Conservation (phyloP, 64 coral and sea anemone genomes). For the Actinia equina region DNA sequence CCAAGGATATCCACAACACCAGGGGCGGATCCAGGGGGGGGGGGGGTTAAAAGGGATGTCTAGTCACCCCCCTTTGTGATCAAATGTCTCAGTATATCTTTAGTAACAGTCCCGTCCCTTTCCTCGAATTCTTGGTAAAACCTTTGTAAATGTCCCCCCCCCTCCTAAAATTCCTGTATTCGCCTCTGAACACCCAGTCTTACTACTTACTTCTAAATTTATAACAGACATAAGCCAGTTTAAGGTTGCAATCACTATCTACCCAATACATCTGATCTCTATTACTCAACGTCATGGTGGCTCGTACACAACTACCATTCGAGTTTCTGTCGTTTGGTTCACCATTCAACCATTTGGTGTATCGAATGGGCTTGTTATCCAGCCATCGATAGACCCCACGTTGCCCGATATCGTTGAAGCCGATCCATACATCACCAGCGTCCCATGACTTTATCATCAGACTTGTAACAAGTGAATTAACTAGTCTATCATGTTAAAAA, state of each 20-base stretch:
- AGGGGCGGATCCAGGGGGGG: too few relatives aligned
- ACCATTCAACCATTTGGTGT: constrained; percentile 64
- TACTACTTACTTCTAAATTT: constrained; percentile 52
- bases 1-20: too few relatives aligned
- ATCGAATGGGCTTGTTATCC: constrained; percentile 50
- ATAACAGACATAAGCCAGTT: constrained; percentile 61
- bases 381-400: constrained; percentile 73
- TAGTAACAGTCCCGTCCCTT: too few relatives aligned
- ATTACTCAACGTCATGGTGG: constrained; percentile 36
- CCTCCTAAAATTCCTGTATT: too few relatives aligned
- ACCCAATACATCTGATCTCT: constrained; percentile 76
- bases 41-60: too few relatives aligned
- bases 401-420: constrained; percentile 34
- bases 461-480: constrained; percentile 59
- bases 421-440: constrained; percentile 68
- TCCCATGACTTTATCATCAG: constrained; percentile 77
- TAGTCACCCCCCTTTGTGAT: too few relatives aligned
- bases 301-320: constrained; percentile 67
- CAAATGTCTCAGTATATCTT: too few relatives aligned
- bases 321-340: constrained; percentile 59
- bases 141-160: too few relatives aligned
- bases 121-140: too few relatives aligned
- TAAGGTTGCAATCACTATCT: constrained; percentile 54
- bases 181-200: too few relatives aligned
- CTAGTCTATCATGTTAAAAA: neutral